Base-by-base conservation (phyloP, 2,797 vertebrate genomes). In the Rhinella marina region DNA sequence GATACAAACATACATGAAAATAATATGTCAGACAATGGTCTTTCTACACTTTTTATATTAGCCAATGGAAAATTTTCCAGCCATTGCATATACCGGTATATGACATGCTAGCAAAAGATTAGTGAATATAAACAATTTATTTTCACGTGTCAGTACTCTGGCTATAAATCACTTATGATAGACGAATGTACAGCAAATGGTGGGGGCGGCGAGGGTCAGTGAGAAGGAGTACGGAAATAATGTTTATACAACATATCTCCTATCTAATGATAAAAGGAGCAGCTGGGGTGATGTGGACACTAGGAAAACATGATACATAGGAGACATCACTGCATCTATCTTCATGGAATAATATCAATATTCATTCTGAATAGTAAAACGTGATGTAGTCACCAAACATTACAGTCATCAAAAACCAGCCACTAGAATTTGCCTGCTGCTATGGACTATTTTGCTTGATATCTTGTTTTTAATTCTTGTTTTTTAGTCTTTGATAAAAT, bases 221-320 rank as follows among this genome's bases (percentile, higher is more conserved):
- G 56, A 41, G 52, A 17, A 41, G 41, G 17, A 59, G 62, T 61
- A 32, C 13, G 50, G 41, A 41, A 23, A 41, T 59, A 64, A 21
- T 87, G 79, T 87, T 81, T 86, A 86, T 81, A 81, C 17, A 81
- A 68, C 41, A 82, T 32, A 75, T 57, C 52, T 82, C 16, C 27
- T 81, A n/a, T 82, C 54, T 52, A 82, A 72, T 68, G 32, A 86
- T 79, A 86, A 81, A 62, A 62, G 29, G 29, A 62, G 62, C 79
- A 87, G 68, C 80, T 87, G 66, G 32, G 61, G 29, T 62, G 16
- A 64, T 23, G 48, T 77, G 72, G 57, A 64, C 23, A 52, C 57
- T 5, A 80, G 23, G 27, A 25, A 61, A 41, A 80, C 54, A 80
- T 17, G 23, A 41, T 41, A 80, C 72, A 50, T 6, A 75, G 1